phyloP scores from a whole-genome alignment of 2,113 vertebrate species.

The Clarias batrachus region DNA sequence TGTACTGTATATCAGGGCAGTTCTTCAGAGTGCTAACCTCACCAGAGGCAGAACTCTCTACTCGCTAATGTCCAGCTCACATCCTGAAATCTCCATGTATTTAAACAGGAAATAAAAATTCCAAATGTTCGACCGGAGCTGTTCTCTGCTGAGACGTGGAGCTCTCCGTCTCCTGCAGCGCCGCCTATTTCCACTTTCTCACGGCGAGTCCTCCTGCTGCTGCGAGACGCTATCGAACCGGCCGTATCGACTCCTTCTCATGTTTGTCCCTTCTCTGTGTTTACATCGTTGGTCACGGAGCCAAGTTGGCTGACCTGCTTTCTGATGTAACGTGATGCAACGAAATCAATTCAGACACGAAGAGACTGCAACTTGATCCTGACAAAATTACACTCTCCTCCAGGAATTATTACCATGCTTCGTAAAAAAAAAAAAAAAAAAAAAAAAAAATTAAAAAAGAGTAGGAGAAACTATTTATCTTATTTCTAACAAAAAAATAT shows the following conservation, averaged over 20 bases:
- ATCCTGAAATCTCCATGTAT: not conserved
- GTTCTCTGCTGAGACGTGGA: not conserved
- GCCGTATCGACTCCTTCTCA: conserved; percentile 41
- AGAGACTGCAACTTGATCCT: conserved; percentile 53
- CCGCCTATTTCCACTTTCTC: not conserved
- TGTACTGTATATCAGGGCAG: not conserved
- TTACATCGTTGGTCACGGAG: conserved; percentile 15
- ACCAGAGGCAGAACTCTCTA: not conserved
- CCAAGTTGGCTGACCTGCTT: conserved; percentile 20
- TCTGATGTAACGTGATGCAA: conserved; percentile 25
- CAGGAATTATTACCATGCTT: not conserved
- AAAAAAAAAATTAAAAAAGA: not conserved
- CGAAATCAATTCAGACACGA: conserved; percentile 43
- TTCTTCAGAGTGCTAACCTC: not conserved
- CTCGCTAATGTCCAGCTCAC: not conserved
- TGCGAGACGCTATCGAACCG: conserved; percentile 33
- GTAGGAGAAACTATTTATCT: not conserved
- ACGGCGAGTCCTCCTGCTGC: not conserved
- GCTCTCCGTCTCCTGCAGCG: not conserved
- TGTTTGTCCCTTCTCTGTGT: conserved; percentile 33
- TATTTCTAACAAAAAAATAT: not conserved
- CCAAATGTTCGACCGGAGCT: not conserved
- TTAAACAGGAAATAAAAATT: not conserved
- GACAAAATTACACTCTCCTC: conserved; percentile 48
- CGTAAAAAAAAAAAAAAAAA: not conserved